Evolutionary conservation across 2,113 vertebrate genomes (phyloP), one percentile per base, ranked within the genome.

Genomic region (Trachemys scripta): DNA sequence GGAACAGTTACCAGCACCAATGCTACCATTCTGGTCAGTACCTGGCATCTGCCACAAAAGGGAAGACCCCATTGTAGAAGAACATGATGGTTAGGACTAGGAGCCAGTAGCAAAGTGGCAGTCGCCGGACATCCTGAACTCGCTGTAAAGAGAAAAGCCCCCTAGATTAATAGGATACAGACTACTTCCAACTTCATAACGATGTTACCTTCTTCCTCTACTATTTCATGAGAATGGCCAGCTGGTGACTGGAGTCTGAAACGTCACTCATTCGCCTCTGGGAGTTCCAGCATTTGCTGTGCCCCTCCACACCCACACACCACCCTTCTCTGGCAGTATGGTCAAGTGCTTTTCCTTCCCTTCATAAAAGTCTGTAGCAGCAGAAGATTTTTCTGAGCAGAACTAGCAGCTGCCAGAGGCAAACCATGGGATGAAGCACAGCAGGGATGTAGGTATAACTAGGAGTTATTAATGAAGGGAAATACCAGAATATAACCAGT

Each of bases 81-180:
- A 99, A 99, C 98, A 98, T 98, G 96, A 99, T 99, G 94, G 98
- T 99, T 50, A 99, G 97, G 80, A 99, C 98, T 96, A 99, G 97
- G 85, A 99, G 98, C 98, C 98, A 99, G 96, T 98, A 99, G 94
- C 96, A 95, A 22, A 98, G 92, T 2, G 97, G 97, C 49, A 99
- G 97, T 20, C 82, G 92, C 69, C 94, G 96, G 57, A 98, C 94
- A 90, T 99, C 99, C 93, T 98, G 98, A 56, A 99, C 85, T 80
- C 92, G 95, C 99, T 99, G 87, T 65, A 97, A 78, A 94, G 85
- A 94, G 2, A 94, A 94, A 84, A 50, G 82, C 17, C 42, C 78
- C 11, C 90, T 88, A 65, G 31, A 42, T 84, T 78, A 85, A 11
- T 35, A 78, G 69, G 84, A 84, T 79, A 51, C 0, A 51, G 45